Percentiles rank a stretch among this genome's conserved stretches.
phyloP scores from a whole-genome alignment of 2,888 invertebrate genomes.

The Cataglyphis altisquamis region DNA sequence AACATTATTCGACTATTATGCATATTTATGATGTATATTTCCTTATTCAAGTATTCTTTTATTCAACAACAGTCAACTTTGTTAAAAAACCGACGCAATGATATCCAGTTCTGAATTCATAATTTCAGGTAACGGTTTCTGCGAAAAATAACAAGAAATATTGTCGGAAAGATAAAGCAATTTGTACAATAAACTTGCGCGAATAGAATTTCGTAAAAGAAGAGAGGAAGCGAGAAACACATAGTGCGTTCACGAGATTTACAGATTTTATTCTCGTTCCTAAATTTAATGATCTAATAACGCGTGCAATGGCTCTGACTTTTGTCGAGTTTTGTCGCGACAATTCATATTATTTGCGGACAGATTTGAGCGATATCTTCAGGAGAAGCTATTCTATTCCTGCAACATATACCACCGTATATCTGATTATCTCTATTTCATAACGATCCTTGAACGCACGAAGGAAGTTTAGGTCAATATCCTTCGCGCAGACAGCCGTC shows the following conservation, averaged over 20 bases:
- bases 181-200: not conserved
- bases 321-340: constrained; percentile 20
- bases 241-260: not conserved
- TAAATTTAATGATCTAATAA: not conserved
- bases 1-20: not conserved
- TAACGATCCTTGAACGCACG: constrained; percentile 71
- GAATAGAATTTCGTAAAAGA: constrained; percentile 3
- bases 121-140: constrained; percentile 62
- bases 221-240: not conserved
- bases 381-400: constrained; percentile 38
- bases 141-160: constrained; percentile 17
- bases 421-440: constrained; percentile 76
- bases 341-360: constrained; percentile 55
- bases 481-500: constrained; percentile 28
- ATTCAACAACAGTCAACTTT: not conserved
- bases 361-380: constrained; percentile 40
- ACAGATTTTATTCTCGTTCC: not conserved
- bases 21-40: not conserved
- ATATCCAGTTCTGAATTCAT: constrained; percentile 53
- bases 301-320: constrained; percentile 29
- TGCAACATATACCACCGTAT: constrained; percentile 25
- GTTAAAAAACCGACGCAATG: not conserved
- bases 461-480: constrained; percentile 74
- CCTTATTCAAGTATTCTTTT: not conserved
- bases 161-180: constrained; percentile 35